Percentiles rank a stretch among this genome's conserved stretches.
Conservation (phyloP, 2,888 invertebrate species). For the Arctia plantaginis region DNA sequence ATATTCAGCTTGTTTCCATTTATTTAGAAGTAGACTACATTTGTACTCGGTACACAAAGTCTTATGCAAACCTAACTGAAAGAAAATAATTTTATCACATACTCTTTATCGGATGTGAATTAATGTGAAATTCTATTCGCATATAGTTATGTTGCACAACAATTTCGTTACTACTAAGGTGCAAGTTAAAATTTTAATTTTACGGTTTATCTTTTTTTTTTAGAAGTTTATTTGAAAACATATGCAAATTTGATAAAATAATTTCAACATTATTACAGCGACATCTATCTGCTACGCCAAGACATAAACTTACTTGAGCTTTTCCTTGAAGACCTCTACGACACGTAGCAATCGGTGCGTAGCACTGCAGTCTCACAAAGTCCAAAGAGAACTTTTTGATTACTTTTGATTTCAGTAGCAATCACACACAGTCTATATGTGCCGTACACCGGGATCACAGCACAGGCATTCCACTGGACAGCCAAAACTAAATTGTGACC, state of each 20-base stretch:
- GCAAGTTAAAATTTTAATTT: background rate
- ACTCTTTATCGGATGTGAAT: background rate
- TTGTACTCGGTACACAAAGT: background rate
- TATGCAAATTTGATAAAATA: background rate
- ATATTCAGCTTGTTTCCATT: background rate
- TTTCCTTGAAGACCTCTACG: constrained; percentile 63
- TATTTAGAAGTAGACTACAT: background rate
- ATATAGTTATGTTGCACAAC: background rate
- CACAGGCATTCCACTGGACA: constrained; percentile 76
- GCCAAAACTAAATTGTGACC: constrained; percentile 81
- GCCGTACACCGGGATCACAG: constrained; percentile 53
- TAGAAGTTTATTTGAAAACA: background rate
- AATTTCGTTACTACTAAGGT: background rate
- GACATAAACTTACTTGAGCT: constrained; percentile 70
- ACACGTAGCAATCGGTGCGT: constrained; percentile 69
- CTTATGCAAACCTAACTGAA: background rate
- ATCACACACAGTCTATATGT: constrained; percentile 60
- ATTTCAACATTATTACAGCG: background rate
- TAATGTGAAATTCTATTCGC: background rate
- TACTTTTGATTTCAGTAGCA: constrained; percentile 18
- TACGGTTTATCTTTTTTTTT: background rate
- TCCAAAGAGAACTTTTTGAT: constrained; percentile 45
- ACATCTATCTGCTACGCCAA: constrained; percentile 17
- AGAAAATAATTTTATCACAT: constrained; percentile 7
- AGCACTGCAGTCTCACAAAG: constrained; percentile 68